Base-by-base conservation (phyloP, 2,113 vertebrate species). In the Synodontis membranacea region DNA sequence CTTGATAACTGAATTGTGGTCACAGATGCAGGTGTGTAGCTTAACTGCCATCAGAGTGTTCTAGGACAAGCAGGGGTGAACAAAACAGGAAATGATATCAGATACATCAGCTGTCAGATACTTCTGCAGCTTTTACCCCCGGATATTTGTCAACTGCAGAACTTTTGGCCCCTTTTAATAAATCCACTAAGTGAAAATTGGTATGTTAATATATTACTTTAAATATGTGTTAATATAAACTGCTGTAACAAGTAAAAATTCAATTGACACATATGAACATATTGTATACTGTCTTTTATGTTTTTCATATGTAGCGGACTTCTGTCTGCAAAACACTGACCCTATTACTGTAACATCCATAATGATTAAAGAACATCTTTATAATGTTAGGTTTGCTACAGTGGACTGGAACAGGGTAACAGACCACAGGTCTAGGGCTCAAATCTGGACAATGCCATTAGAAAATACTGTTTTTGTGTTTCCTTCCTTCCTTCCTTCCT, bases 71-170 rank as follows among this genome's bases (percentile, higher is more conserved):
- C 23, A 70, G 48, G 72, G 82, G 72, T 52, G 46, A 72, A 84
- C 48, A 84, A 84, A 84, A 84, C 64, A 72, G 82, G 82, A 84
- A 84, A 52, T 72, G 64, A n/a, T 72, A 39, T 84, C 23, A 84
- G 48, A 70, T 39, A 72, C 31, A 81, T 81, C 54, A 81, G 79
- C 54, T 58, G 79, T 70, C 48, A 83, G 17, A 82, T 66, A 48
- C n/a, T 28, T 50, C 60, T 84, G 31, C 4, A 54, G 64, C 48
- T 68, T 84, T 81, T 81, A 79, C n/a, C 76, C n/a, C 31, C 72
- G 48, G 12, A 48, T 52, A 54, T 79, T 37, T 21, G 54, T 34
- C 17, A 79, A 19, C 17, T 21, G 28, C 28, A 31, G 34, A 44
- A 19, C 15, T 68, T 9, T 37, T 37, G 0, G 31, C 5, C 37